Base-by-base conservation (phyloP, 1,140 invertebrate species). In the Leptinotarsa lineolata region DNA sequence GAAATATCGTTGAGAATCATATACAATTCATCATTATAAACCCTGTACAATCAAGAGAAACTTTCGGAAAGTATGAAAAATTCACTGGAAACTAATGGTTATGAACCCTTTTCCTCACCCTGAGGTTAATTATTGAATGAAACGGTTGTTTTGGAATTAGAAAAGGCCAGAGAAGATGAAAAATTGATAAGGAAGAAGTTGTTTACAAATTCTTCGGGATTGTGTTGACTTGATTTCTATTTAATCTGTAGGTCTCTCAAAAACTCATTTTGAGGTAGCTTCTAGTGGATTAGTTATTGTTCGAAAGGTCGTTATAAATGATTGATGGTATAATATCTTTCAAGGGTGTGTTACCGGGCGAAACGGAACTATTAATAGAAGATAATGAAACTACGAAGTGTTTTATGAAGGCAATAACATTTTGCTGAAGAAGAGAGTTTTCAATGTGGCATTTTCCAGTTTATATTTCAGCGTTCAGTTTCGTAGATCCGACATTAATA, bases 271-370 rank as follows among this genome's bases (percentile, higher is more conserved):
- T 54, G 48, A 54, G 16, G 48, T 54, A 18, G 48, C 15, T 54
- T 54, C 6, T 13, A 54, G 48, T n/a, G 48, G 48, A 54, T 54
- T 54, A 54, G 48, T 54, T 54, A 54, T 54, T n/a, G 48, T 54
- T 54, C n/a, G 12, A 54, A 54, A 54, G 48, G 48, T 16, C 15
- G 15, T 54, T 54, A 15, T 54, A 8, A 54, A 54, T 54, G 48
- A 54, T 54, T n/a, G 48, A 54, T 54, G 48, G 15, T 15, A 54
- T 54, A 16, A 54, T 54, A 15, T 54, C 48, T 54, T 54, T 15
- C 48, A 18, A 54, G n/a, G n/a, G n/a, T 16, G 48, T 18, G 48
- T 5, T 18, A 15, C 48, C 15, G n/a, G 15, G 48, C n/a, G 48
- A 18, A 54, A 54, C n/a, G 15, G 6, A 16, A 2, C 3, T 16